Percentiles rank a stretch among this genome's conserved stretches.
phyloP scores from a whole-genome alignment of 2,797 vertebrate species.

The Cetoscarus ocellatus region DNA sequence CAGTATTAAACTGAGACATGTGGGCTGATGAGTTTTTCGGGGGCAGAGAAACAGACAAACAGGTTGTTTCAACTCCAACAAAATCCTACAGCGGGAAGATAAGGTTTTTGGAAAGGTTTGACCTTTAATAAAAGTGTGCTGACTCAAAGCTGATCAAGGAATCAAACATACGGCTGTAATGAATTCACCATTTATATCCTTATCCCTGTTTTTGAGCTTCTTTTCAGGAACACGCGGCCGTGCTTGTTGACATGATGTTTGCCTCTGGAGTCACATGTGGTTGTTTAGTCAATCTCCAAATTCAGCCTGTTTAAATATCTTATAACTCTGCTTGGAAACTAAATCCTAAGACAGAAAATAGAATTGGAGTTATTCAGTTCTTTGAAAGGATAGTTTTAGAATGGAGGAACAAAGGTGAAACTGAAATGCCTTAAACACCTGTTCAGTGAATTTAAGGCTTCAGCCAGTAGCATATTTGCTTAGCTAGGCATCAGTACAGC shows the following conservation, averaged over 20 bases:
- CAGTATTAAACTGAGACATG: constrained; percentile 65
- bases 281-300: background rate
- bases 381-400: too few species aligned
- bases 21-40: constrained; percentile 62
- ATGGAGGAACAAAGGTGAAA: too few species aligned
- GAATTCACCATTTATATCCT: background rate
- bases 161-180: background rate
- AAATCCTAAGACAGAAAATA: background rate
- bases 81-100: background rate
- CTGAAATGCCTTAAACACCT: too few species aligned
- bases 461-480: too few species aligned
- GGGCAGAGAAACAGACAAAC: constrained; percentile 28
- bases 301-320: background rate
- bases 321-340: too few species aligned
- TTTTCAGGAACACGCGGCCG: background rate
- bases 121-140: background rate
- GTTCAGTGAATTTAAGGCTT: too few species aligned
- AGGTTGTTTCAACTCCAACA: constrained; percentile 7
- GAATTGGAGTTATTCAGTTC: too few species aligned
- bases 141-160: background rate
- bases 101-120: background rate
- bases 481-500: too few species aligned
- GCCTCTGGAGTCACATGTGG: background rate
- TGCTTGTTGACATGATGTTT: background rate
- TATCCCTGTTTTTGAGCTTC: background rate